These are phyloP conservation scores for Cynopterus sphinx DNA, from an alignment of 2,797 vertebrate genomes.

Conservation along the genomic window DNA sequence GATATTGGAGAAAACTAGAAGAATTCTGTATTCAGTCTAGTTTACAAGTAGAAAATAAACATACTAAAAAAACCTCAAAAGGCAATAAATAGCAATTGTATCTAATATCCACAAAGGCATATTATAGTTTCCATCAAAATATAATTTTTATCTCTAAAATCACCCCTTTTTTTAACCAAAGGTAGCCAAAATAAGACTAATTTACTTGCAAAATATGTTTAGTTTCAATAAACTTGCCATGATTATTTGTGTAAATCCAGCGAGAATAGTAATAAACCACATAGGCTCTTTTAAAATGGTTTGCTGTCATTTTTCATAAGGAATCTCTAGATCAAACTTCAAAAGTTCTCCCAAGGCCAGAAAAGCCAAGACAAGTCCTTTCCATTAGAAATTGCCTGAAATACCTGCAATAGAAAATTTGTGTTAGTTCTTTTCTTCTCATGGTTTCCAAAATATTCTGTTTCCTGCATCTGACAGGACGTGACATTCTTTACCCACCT, in stretches of 20 bases:
- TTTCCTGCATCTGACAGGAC: background rate
- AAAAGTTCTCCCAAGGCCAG: background rate
- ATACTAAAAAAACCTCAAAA: background rate
- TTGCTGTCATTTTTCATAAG: background rate
- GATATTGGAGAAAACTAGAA: background rate
- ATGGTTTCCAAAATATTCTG: background rate
- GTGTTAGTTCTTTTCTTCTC: background rate
- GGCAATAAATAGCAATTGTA: background rate
- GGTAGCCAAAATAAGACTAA: background rate
- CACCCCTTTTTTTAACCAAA: background rate
- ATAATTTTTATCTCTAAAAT: background rate
- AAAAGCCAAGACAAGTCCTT: background rate
- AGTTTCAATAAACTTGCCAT: background rate
- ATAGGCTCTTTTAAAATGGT: background rate
- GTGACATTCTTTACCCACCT: background rate
- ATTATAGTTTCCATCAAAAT: no score
- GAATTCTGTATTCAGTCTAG: background rate
- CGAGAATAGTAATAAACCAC: background rate
- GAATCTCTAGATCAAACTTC: background rate
- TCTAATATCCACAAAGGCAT: background rate
- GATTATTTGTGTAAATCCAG: background rate
- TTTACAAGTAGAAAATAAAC: background rate
- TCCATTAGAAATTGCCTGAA: background rate
- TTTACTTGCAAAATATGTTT: background rate
- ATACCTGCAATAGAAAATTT: background rate